Conservation (phyloP, 1,140 invertebrate genomes). For the Aphaenogaster rudis region DNA sequence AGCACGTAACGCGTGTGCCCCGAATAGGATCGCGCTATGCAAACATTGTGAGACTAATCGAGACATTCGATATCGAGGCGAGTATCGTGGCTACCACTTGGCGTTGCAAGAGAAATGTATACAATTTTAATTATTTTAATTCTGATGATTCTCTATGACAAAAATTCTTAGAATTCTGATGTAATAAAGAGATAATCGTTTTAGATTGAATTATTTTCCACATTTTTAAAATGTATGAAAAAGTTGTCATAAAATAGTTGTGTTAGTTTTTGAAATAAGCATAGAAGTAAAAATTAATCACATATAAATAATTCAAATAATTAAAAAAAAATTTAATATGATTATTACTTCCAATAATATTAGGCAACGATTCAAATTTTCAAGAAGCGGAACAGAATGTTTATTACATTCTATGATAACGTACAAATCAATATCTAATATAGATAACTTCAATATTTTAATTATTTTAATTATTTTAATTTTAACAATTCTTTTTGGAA, state of each 20-base stretch:
- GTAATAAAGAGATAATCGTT: neutral
- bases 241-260: neutral
- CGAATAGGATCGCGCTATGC: slow-evolving; percentile 9
- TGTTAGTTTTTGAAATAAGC: neutral
- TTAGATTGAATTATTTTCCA: neutral
- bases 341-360: neutral
- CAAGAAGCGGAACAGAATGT: neutral
- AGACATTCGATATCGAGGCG: neutral
- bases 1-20: neutral
- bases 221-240: neutral
- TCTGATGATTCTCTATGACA: neutral
- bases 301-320: neutral
- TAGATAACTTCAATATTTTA: neutral
- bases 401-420: neutral
- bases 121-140: neutral
- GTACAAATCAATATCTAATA: neutral
- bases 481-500: no score
- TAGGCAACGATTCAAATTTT: neutral
- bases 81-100: neutral
- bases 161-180: neutral
- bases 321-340: neutral
- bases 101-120: neutral
- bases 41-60: neutral
- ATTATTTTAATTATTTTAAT: no score
- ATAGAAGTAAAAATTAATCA: no score